phyloP scores from a whole-genome alignment of 2,797 vertebrate species.

The Erpetoichthys calabaricus region DNA sequence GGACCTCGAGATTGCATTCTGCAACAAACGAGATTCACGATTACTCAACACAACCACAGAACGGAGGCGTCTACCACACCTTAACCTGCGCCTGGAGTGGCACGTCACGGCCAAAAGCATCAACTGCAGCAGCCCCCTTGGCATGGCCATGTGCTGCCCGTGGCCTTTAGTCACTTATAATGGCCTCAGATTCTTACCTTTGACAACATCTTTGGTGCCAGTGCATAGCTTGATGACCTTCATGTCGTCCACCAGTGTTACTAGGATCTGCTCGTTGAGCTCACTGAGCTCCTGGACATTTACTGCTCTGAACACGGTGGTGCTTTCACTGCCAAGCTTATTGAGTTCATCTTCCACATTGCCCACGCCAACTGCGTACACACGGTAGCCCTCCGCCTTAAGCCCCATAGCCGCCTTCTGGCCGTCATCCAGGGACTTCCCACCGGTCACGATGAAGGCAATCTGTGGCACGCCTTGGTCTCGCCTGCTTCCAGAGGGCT shows the following conservation, averaged over 20 bases:
- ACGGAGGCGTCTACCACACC: background rate
- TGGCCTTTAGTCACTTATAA: no score
- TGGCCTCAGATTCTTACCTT: slow-evolving; percentile 37
- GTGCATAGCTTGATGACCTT: slow-evolving; percentile 55
- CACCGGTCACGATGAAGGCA: slow-evolving; percentile 72
- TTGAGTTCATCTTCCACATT: slow-evolving; percentile 62
- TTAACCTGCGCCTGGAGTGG: no score
- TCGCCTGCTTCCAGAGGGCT: slow-evolving; percentile 66
- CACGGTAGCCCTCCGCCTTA: slow-evolving; percentile 53
- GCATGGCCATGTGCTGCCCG: no score
- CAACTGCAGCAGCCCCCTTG: background rate
- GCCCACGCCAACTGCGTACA: slow-evolving; percentile 73
- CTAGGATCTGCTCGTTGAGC: slow-evolving; percentile 74
- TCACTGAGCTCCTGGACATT: slow-evolving; percentile 63
- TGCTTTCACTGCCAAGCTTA: slow-evolving; percentile 55
- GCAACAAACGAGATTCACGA: slow-evolving; percentile 18
- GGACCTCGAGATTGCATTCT: slow-evolving; percentile 78
- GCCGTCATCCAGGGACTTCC: slow-evolving; percentile 62
- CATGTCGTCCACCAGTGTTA: slow-evolving; percentile 65
- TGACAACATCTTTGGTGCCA: slow-evolving; percentile 25
- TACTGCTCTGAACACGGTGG: slow-evolving; percentile 58
- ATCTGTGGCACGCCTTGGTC: slow-evolving; percentile 78
- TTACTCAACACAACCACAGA: background rate
- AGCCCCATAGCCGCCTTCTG: slow-evolving; percentile 62
- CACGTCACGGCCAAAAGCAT: no score